These are phyloP conservation scores for Paracanthobrama guichenoti DNA, from an alignment of 2,113 vertebrate genomes.

Conservation along the genomic window DNA sequence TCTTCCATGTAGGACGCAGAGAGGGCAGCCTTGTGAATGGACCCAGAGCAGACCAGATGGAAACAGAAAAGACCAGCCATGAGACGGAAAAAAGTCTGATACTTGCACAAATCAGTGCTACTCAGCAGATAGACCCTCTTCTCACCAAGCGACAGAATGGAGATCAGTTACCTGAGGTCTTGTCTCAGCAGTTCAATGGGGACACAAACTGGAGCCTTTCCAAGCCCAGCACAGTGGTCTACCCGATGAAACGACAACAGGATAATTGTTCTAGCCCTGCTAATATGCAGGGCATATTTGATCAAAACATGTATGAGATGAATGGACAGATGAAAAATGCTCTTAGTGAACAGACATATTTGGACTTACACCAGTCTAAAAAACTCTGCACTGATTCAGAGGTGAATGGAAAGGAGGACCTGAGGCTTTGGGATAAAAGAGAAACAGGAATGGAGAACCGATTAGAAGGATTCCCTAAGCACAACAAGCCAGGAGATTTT, in stretches of 20 bases:
- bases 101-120: conserved; percentile 77
- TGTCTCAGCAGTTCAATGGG: conserved; percentile 79
- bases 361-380: conserved; percentile 79
- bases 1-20: conserved; percentile 71
- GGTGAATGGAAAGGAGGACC: conserved; percentile 74
- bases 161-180: conserved; percentile 75
- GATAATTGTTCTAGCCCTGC: conserved; percentile 74
- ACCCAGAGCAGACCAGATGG: conserved; percentile 96
- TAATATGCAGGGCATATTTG: conserved; percentile 73
- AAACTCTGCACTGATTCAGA: conserved; percentile 80
- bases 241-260: conserved; percentile 77
- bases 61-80: conserved; percentile 92
- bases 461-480: conserved; percentile 71
- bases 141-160: conserved; percentile 85
- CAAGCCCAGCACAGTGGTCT: conserved; percentile 70
- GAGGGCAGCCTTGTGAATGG: conserved; percentile 94
- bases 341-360: conserved; percentile 77
- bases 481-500: conserved; percentile 68
- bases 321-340: conserved; percentile 89
- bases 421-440: conserved; percentile 65
- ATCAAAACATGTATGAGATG: conserved; percentile 76
- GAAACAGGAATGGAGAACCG: conserved; percentile 62
- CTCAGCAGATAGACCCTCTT: conserved; percentile 75
- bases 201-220: conserved; percentile 77
- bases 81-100: conserved; percentile 90